These are phyloP conservation scores for Thamnophis elegans DNA, from an alignment of 2,797 vertebrate genomes.

Conservation along the genomic window DNA sequence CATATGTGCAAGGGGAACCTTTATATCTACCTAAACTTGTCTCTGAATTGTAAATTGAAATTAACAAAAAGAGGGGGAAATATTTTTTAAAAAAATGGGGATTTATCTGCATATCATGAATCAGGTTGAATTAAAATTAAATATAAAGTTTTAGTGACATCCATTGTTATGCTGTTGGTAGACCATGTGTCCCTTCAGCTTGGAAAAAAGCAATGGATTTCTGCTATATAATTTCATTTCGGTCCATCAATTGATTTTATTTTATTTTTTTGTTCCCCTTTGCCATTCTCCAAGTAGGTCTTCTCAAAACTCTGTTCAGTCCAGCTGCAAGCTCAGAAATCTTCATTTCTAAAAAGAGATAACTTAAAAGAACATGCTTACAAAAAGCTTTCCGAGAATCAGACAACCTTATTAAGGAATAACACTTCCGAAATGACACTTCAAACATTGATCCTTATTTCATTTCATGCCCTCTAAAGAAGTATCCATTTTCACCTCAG, in stretches of 20 bases:
- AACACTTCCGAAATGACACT: constrained; percentile 10
- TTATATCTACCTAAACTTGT: too few species aligned
- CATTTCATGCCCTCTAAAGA: constrained; percentile 8
- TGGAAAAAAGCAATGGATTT: neutral
- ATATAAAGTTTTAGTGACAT: neutral
- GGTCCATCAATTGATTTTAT: neutral
- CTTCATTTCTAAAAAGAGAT: neutral
- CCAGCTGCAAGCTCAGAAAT: neutral
- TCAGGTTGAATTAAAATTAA: neutral
- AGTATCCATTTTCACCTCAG: neutral
- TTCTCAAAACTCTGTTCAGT: neutral
- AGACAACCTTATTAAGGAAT: neutral
- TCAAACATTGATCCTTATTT: constrained; percentile 16
- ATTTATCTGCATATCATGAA: neutral
- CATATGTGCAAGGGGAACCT: too few species aligned
- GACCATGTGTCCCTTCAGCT: neutral
- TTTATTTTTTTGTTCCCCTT: neutral
- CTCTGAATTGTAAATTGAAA: neutral
- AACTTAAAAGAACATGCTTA: neutral
- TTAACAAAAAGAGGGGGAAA: neutral
- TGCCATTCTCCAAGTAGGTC: neutral
- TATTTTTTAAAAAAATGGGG: neutral
- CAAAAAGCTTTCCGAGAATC: neutral
- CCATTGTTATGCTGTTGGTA: neutral
- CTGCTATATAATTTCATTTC: neutral